Base-by-base conservation (phyloP, 1,140 invertebrate genomes). In the Amphibalanus amphitrite region DNA sequence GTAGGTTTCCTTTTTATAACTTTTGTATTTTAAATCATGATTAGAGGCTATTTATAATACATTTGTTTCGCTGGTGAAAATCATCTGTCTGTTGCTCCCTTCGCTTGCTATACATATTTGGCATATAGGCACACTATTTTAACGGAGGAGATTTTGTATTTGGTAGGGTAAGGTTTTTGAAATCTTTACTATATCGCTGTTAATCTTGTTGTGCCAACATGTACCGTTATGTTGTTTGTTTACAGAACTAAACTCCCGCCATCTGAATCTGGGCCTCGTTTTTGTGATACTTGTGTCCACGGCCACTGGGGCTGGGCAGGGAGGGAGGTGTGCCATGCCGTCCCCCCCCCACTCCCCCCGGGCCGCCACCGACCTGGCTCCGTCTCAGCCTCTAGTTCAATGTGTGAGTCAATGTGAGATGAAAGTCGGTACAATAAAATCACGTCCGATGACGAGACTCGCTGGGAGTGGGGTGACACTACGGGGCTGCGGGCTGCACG, bases 11-110 rank as follows among this genome's bases (percentile, higher is more conserved):
- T 59, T 59, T 59, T 59, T 59, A 59, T 59, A 59, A 59, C 47
- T 59, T 59, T 59, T 59, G 47, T 59, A 59, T 59, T 59, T 59
- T 59, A 59, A 59, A 59, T 59, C 47, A 59, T 59, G 47, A 59
- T 59, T 59, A 59, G 47, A 59, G 47, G 47, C 47, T 59, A 59
- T 59, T 59, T 59, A 59, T 59, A 59, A 59, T 20, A 59, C 47
- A 23, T 20, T 59, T 59, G 47, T 59, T 59, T 59, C 47, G 20
- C 47, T 59, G 47, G 47, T 59, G 47, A 59, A 59, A 59, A 59
- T 59, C 47, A 59, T 23, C 47, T 20, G 47, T 59, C 47, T 59
- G 47, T 23, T 23, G 47, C 47, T 59, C 10, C 47, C 47, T 23
- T 59, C 47, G 47, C 47, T 59, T 59, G 47, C 47, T 59, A 59